Base-by-base conservation (phyloP, 2,113 vertebrate species). In the Halcyon malimbica region DNA sequence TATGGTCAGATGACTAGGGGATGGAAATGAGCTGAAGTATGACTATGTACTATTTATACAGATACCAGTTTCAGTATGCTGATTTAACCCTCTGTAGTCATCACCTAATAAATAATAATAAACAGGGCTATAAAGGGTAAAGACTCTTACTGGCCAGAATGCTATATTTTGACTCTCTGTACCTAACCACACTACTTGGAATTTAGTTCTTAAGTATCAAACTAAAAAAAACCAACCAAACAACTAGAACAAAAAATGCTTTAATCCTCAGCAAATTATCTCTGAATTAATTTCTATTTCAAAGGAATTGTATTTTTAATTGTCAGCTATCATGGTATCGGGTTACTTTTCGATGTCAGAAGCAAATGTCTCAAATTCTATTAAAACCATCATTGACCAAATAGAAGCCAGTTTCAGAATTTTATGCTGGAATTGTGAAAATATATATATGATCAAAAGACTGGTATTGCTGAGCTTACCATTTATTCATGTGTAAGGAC, bases 41-140 rank as follows among this genome's bases (percentile, higher is more conserved):
- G 51, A 53, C 73, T 41, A 31, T 39, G 37, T 71, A 63, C 91
- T 90, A 85, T 89, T 90, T 90, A 91, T 91, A 91, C 31, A 74
- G 5, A n/a, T 78, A 19, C 44, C 85, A 85, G 70, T 79, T 94
- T 90, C 76, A 90, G 73, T 71, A 83, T 74, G 71, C 86, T 90
- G 73, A 74, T 76, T 86, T 86, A 95, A 86, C 80, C 71, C 80
- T 80, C 91, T 86, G 89, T 64, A 94, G 35, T 57, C 75, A 86
- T 31, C 70, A 53, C 23, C 60, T 44, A 63, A 67, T 31, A 62
- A 77, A 60, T 24, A 87, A 44, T 19, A 56, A 64, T 15, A 71
- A 63, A 2, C 15, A 50, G 13, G 11, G 1, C 6, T 75, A 33
- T 70, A 60, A 54, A 12, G 21, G 41, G 16, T 71, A 35, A 82